Conservation (phyloP, 2,888 invertebrate species). For the Eristalis pertinax region DNA sequence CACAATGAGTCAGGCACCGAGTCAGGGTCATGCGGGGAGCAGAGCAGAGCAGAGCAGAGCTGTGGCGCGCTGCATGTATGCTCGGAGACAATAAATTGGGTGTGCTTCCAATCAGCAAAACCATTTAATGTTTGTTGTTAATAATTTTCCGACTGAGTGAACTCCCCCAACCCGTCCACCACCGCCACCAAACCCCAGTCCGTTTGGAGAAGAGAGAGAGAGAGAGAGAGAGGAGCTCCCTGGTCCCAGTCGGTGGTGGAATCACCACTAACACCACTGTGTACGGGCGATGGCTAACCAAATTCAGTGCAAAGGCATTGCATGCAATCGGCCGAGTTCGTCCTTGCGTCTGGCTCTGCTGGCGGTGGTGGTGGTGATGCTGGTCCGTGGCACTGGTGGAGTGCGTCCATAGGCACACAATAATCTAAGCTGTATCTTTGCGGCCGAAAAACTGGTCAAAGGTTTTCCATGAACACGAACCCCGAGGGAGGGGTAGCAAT, state of each 20-base stretch:
- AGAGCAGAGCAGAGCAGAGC: too few relatives aligned
- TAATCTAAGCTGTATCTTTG: slow-evolving; percentile 28
- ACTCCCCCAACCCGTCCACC: not conserved
- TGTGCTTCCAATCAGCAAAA: slow-evolving; percentile 21
- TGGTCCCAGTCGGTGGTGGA: not conserved
- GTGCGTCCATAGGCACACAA: slow-evolving; percentile 1
- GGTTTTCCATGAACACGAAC: slow-evolving; percentile 18
- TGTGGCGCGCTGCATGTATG: not conserved
- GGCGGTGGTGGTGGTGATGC: slow-evolving; percentile 32
- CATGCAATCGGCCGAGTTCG: slow-evolving; percentile 15
- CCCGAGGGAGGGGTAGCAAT: not conserved
- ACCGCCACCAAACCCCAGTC: slow-evolving; percentile 1
- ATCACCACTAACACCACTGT: slow-evolving; percentile 18
- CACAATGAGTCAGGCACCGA: not conserved
- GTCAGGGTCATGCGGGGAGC: not conserved
- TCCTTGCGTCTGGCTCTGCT: slow-evolving; percentile 27
- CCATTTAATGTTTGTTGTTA: slow-evolving; percentile 23
- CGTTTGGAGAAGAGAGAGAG: not conserved
- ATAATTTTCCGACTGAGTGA: slow-evolving; percentile 38
- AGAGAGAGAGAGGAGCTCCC: not conserved
- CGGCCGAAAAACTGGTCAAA: slow-evolving; percentile 22
- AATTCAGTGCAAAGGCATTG: slow-evolving; percentile 32
- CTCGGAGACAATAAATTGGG: slow-evolving; percentile 3
- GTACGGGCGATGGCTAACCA: slow-evolving; percentile 46
- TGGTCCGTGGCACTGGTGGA: slow-evolving; percentile 32